phyloP scores from a whole-genome alignment of 2,888 invertebrate genomes.

The Drosophila borealis region DNA sequence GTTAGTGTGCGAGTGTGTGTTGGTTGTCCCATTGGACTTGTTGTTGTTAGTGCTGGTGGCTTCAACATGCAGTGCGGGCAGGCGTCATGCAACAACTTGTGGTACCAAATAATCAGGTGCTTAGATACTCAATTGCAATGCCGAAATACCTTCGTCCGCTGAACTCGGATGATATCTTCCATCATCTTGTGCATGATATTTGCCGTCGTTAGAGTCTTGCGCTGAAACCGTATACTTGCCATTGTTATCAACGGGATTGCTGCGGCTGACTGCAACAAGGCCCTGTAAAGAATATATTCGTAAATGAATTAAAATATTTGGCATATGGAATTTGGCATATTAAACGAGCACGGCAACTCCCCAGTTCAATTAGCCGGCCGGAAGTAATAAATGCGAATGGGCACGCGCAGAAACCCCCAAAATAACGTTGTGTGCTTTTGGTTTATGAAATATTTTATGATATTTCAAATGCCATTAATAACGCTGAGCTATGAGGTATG shows the following conservation, averaged over 20 bases:
- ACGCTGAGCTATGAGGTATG: conserved; percentile 23
- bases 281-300: conserved; percentile 52
- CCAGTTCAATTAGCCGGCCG: conserved; percentile 39
- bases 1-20: conserved; percentile 14
- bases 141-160: conserved; percentile 81
- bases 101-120: conserved; percentile 31
- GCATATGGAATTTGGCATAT: conserved; percentile 23
- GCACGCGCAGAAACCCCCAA: conserved; percentile 27
- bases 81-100: conserved; percentile 28
- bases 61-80: conserved; percentile 49
- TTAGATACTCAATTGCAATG: conserved; percentile 32
- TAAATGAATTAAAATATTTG: not conserved
- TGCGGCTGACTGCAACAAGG: conserved; percentile 73
- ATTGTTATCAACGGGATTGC: conserved; percentile 71
- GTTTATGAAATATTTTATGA: conserved; percentile 36
- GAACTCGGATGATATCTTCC: conserved; percentile 76
- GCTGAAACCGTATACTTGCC: conserved; percentile 83
- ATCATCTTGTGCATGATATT: conserved; percentile 73
- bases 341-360: conserved; percentile 14
- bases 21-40: conserved; percentile 14
- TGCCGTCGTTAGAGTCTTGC: conserved; percentile 72
- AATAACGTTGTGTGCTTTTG: conserved; percentile 24
- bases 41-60: conserved; percentile 40
- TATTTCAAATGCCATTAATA: conserved; percentile 50
- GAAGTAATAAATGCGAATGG: conserved; percentile 52